Evolutionary conservation across 2,113 vertebrate species (phyloP), one percentile per base, ranked within the genome.

Genomic region (Periophthalmodon schlosseri): DNA sequence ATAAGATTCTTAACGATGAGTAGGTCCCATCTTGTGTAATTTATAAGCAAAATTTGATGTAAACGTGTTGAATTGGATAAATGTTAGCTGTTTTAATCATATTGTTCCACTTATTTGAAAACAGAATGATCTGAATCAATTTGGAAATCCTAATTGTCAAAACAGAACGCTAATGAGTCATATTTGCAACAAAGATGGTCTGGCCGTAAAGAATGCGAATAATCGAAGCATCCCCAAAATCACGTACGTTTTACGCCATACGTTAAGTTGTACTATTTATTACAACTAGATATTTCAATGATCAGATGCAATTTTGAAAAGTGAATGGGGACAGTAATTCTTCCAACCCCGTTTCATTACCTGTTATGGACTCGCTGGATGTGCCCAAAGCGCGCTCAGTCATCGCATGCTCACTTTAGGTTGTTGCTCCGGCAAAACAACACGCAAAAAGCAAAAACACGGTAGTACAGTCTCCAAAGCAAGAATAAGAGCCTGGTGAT

Each of bases 401-500:
- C 93, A 94, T 94, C 91, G 93, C 94, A 95, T 94, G 93, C 87
- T 93, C 90, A 84, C 80, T 83, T 86, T 88, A 49, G 77, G 75
- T 81, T 74, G 79, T 73, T 75, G 83, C 76, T 75, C 20, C 81
- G 69, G 86, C 7, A 92, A 60, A 16, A 7, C 16, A 75, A 63
- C 1, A 50, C 24, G n/a, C 68, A 23, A 47, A 56, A 58, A 56
- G 47, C 9, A 33, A 61, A 61, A 20, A 52, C 16, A 20, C 49
- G 46, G 13, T 20, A 13, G 10, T 21, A 4, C 56, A 23, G 56
- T 57, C 56, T 23, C 10, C 56, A 10, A 23, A 23, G 16, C 49
- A 16, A 10, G 6, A 6, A 21, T 5, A 9, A 21, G n/a, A 49
- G 47, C 47, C 47, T 39, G 44, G 68, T 60, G 36, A 20, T 70